These are phyloP conservation scores for Clistopyga incitator DNA, from an alignment of 2,888 invertebrate genomes.

Conservation along the genomic window DNA sequence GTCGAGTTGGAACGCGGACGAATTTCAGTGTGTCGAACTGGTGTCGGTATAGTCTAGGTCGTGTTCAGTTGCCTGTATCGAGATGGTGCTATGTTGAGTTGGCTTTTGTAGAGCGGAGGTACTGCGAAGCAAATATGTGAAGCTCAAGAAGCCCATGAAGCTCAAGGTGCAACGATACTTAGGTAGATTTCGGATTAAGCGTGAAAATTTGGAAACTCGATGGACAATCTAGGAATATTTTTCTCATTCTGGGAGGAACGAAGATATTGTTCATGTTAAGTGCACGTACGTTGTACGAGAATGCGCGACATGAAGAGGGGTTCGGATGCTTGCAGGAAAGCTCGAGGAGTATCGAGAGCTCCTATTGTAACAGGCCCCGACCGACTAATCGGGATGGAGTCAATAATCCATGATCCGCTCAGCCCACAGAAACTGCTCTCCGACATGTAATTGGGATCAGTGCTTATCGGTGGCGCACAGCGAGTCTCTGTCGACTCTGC, in stretches of 20 bases:
- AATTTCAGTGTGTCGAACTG: too few species aligned
- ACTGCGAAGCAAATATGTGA: too few species aligned
- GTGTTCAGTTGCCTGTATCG: too few species aligned
- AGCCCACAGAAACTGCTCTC: slow-evolving; percentile 76
- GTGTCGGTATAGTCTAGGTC: too few species aligned
- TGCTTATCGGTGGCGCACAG: slow-evolving; percentile 82
- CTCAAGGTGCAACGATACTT: neutral
- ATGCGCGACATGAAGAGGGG: slow-evolving; percentile 23
- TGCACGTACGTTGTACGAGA: slow-evolving; percentile 16
- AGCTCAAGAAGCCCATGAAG: too few species aligned
- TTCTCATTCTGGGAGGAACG: slow-evolving; percentile 12
- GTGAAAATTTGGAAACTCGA: neutral
- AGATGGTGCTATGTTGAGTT: too few species aligned
- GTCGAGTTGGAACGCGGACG: too few species aligned
- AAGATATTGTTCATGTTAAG: neutral
- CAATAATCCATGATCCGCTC: slow-evolving; percentile 83
- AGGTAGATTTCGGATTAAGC: neutral
- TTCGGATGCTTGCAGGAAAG: slow-evolving; percentile 36
- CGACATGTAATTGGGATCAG: slow-evolving; percentile 83
- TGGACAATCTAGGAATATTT: neutral
- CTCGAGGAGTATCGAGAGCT: slow-evolving; percentile 65
- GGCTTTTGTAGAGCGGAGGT: too few species aligned
- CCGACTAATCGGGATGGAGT: slow-evolving; percentile 77
- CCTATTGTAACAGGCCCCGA: slow-evolving; percentile 60
- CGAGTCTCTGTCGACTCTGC: slow-evolving; percentile 68